Base-by-base conservation (phyloP, 2,797 vertebrate genomes). In the Sebastes glaucus region DNA sequence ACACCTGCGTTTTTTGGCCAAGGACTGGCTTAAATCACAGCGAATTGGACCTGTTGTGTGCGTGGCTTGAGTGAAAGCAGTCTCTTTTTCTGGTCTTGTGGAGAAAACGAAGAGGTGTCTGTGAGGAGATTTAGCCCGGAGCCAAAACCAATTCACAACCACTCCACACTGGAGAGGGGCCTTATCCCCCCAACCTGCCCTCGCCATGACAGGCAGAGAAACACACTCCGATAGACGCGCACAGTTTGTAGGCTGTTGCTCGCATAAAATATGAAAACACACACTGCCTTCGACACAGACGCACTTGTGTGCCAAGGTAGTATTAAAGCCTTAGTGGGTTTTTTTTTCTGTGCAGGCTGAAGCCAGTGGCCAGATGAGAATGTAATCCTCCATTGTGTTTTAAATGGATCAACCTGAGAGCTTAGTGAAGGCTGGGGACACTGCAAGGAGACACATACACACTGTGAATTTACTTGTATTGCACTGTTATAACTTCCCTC, bases 121-220 rank as follows among this genome's bases (percentile, higher is more conserved):
- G 89, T 90, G 85, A 92, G 86, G 90, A 92, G 92, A 92, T 93
- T 93, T 92, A 93, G 90, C 90, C 87, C 25, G 4, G 71, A 90
- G 93, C 93, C 92, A 93, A 93, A 93, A 94, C 86, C 91, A 93
- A 92, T 94, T 92, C 93, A 93, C 84, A 93, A 84, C 64, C 93
- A 92, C 93, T 95, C 87, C 87, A 92, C 85, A 78, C 72, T 92
- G 84, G 89, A 94, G 93, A 93, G 92, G 86, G 88, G 91, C 87
- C 90, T 93, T 84, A 91, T 88, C 85, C 92, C 85, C 80, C 82
- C 82, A 86, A 92, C 91, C 88, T 93, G 88, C 83, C 91, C 90
- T 88, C 13, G 11, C 75, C 9, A 86, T 83, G 87, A 87, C 88
- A 86, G 85, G 77, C 75, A 57, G 79, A 90, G 81, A 74, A 81